Evolutionary conservation across 23 tunicate species (phyloP), one percentile per base, ranked within the genome.

Genomic region (Trididemnum miniatum): DNA sequence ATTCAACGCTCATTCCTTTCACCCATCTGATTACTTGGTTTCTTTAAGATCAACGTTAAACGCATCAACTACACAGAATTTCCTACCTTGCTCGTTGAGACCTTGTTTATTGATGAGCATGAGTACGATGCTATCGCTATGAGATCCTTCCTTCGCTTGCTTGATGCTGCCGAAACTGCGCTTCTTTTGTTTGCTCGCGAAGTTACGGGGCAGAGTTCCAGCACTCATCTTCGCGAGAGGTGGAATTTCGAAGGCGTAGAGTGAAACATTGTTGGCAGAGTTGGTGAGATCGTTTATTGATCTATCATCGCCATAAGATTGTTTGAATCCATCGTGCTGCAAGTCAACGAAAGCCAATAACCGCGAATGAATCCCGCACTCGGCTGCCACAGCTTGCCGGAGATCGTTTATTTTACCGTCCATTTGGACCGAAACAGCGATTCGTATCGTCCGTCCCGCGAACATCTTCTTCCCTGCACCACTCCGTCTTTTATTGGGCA

Each of bases 191-290:
- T 60, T 79, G 49, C 92, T 87, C 1, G 88, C 86, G 52, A 87
- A 92, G 59, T 92, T 92, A n/a, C 97, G 77, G 26, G 97, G 97
- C 81, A 92, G 72, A 25, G 97, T 92, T 18, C 97, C 97, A 26
- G 97, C 91, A 0, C 92, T 92, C 85, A 92, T 83, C 62, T 92
- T 87, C 1, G 90, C 66, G 4, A 84, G 51, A 1, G 84, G 85
- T 1, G 97, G 97, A 89, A 92, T 83, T 65, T 92, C 97, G 83
- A 92, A 92, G 33, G 88, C 91, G 78, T 92, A 83, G 2, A 92
- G 44, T 2, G 89, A 85, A 80, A 77, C 37, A 59, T 40, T 40
- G 22, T 22, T 20, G 9, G 87, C 57, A 71, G 87, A 20, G 2
- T 59, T 29, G 0, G 97, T 92, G 3, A 92, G 65, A 35, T 83